Conservation (phyloP, 2,797 vertebrate genomes). For the Bovichtus diacanthus region DNA sequence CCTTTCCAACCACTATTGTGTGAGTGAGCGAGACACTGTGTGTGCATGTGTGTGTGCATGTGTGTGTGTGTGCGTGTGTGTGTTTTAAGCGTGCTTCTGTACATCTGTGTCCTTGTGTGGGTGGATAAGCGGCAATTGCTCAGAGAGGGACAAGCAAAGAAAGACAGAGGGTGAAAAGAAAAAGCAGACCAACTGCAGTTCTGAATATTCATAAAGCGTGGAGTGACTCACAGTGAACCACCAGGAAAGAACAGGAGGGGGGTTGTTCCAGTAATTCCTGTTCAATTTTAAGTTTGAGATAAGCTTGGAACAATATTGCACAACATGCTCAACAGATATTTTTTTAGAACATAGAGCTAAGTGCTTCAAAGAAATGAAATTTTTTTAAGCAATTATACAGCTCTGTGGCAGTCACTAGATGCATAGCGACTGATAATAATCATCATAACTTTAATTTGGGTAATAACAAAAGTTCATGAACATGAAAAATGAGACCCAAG, state of each 20-base stretch:
- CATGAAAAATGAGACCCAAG: background rate
- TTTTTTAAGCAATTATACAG: constrained; percentile 21
- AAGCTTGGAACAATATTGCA: constrained; percentile 34
- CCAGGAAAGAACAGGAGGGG: constrained; percentile 40
- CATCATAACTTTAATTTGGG: constrained; percentile 16
- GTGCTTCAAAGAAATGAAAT: constrained; percentile 16
- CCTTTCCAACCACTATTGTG: constrained; percentile 72
- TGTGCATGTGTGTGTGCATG: constrained; percentile 28
- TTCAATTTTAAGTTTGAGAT: constrained; percentile 44
- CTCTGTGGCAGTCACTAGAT: constrained; percentile 26
- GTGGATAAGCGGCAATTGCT: constrained; percentile 76
- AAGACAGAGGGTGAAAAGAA: constrained; percentile 73
- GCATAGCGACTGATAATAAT: too few relatives aligned
- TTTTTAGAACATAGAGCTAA: constrained; percentile 16
- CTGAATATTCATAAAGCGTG: constrained; percentile 74
- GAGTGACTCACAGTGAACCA: constrained; percentile 49
- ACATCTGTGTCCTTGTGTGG: constrained; percentile 62
- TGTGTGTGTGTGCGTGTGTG: constrained; percentile 35
- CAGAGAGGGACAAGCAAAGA: constrained; percentile 64
- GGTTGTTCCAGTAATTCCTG: constrained; percentile 36
- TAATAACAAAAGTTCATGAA: constrained; percentile 16
- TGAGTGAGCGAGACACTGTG: constrained; percentile 42
- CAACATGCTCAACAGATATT: constrained; percentile 2
- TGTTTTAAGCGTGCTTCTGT: too few relatives aligned
- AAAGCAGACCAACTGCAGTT: constrained; percentile 57